Conservation (phyloP, 2,888 invertebrate species). For the Dastarcus helophoroides region DNA sequence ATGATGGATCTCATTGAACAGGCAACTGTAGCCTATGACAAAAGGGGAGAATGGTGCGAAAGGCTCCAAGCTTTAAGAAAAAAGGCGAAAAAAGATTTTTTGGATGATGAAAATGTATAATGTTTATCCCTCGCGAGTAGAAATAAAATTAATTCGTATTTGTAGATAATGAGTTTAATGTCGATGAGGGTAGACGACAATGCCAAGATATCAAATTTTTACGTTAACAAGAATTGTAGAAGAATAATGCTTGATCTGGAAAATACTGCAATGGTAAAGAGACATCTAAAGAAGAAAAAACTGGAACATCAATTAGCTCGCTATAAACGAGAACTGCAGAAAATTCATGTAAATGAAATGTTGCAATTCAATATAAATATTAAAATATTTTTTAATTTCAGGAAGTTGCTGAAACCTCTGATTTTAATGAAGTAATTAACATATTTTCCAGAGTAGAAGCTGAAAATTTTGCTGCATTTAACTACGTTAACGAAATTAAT, state of each 20-base stretch:
- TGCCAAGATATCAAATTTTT: no score
- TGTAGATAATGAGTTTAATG: no score
- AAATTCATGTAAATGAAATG: slow-evolving; percentile 40
- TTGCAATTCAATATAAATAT: not conserved
- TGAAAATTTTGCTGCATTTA: slow-evolving; percentile 84
- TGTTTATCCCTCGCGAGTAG: no score
- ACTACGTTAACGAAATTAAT: slow-evolving; percentile 82
- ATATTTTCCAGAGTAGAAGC: slow-evolving; percentile 79
- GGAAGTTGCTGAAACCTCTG: slow-evolving; percentile 48
- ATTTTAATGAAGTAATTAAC: slow-evolving; percentile 56
- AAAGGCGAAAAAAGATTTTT: slow-evolving; percentile 60
- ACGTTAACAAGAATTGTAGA: slow-evolving; percentile 69
- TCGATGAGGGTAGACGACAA: no score
- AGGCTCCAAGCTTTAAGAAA: slow-evolving; percentile 73
- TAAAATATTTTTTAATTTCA: slow-evolving; percentile 20
- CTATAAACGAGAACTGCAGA: slow-evolving; percentile 63
- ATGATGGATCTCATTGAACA: slow-evolving; percentile 80
- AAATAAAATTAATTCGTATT: no score
- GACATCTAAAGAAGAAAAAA: slow-evolving; percentile 52
- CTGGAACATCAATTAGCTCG: slow-evolving; percentile 59
- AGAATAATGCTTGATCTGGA: slow-evolving; percentile 61
- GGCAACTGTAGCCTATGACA: slow-evolving; percentile 79
- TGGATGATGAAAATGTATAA: slow-evolving; percentile 55
- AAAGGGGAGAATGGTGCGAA: slow-evolving; percentile 68
- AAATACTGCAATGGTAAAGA: slow-evolving; percentile 54